Evolutionary conservation across 2,797 vertebrate species (phyloP).

Genomic region (Neoniphon sammara): DNA sequence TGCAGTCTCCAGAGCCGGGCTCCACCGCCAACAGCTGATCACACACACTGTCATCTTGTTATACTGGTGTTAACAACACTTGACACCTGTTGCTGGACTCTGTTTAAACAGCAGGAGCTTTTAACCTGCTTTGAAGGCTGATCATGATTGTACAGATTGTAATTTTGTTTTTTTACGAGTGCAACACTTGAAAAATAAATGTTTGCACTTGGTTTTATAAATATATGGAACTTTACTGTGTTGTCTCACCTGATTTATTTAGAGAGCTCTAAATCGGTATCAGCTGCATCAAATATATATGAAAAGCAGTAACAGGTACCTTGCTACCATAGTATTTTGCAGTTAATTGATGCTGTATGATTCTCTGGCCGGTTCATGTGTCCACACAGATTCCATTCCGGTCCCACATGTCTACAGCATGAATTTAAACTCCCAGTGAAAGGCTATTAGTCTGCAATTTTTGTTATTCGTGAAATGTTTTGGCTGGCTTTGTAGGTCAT

Average conservation of each 20-base stretch:
- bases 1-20: conserved; percentile 92
- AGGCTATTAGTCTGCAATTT: conserved; percentile 2
- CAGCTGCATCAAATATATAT: not conserved
- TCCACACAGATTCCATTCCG: too few species aligned
- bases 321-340: not conserved
- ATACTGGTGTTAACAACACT: conserved; percentile 40
- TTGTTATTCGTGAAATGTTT: not conserved
- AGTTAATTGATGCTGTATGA: not conserved
- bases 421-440: not conserved
- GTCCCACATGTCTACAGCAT: conserved; percentile 5
- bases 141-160: conserved; percentile 76
- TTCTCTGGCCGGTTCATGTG: too few species aligned
- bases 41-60: conserved; percentile 45
- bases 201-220: conserved; percentile 54
- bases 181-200: conserved; percentile 75
- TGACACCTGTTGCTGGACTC: conserved; percentile 9
- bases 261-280: not conserved
- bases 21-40: conserved; percentile 82
- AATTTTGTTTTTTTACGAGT: conserved; percentile 62
- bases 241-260: too few species aligned
- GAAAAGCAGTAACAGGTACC: too few species aligned
- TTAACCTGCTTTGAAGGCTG: conserved; percentile 46
- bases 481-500: not conserved
- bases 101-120: conserved; percentile 37
- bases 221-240: conserved; percentile 23